Base-by-base conservation (phyloP, 1,140 invertebrate species). In the Rhagoletis zephyria region DNA sequence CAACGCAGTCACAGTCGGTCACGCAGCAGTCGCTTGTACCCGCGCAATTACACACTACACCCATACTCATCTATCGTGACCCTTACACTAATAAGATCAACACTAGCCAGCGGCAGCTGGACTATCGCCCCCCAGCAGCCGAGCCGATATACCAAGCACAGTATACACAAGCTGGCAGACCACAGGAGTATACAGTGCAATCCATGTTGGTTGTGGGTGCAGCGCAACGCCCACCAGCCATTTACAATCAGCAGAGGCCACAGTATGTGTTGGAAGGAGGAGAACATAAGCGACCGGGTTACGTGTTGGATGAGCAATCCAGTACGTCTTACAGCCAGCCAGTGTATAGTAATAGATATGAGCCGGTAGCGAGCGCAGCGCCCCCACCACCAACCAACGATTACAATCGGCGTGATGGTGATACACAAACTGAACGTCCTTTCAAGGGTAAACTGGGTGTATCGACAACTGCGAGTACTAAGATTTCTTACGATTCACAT, bases 401-500 rank as follows among this genome's bases (percentile, higher is more conserved):
- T 7, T 65, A 77, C 40, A 45, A 91, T 90, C 64, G 51, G 42
- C 85, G 85, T 45, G 59, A 60, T 61, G 30, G 60, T 42, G 59
- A 60, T 16, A 85, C 56, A 7, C 85, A 85, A 19, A 85, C 85
- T 6, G 85, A 63, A 45, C 56, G 85, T n/a, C 60, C 85, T 2
- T 81, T 19, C 63, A 10, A 65, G 42, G 61, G 85, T 65, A 81
- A 81, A 81, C 30, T 81, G 48, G 74, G 74, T 59, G 74, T 81
- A 87, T 60, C 87, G 40, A 40, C 59, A 64, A n/a, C 14, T 16
- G 12, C 74, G 89, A 89, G 56, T 19, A 67, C 85, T 59, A 87
- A 92, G 89, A 91, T 92, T 85, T 92, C 91, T 88, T 92, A 92
- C 86, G 91, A 92, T 89, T 92, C 91, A 85, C 91, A 92, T 89